Evolutionary conservation across 2,797 vertebrate species (phyloP), one percentile per base, ranked within the genome.

Genomic region (Orestias chungarensis): DNA sequence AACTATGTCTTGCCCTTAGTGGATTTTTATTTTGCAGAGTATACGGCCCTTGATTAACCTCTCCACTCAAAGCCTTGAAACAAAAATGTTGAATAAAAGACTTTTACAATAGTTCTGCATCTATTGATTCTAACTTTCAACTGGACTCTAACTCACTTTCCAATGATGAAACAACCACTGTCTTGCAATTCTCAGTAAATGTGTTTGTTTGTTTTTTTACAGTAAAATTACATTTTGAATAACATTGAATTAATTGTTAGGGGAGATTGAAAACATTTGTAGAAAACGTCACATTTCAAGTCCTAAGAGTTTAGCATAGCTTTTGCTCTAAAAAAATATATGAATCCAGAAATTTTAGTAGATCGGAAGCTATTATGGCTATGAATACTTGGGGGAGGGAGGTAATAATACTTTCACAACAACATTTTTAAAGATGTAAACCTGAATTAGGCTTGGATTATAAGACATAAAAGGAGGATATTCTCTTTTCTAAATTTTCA

Each of bases 31-130:
- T 74, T 81, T 83, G 81, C 90, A 88, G 79, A 92, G 75, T 87
- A 85, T 79, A 78, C 79, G 83, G 68, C 74, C 88, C 87, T 78
- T 77, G 80, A 84, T 87, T 83, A 87, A 83, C 52, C 76, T 85
- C 87, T 68, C 73, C 79, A 67, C 76, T 81, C 70, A 43, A 85
- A 91, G 88, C 82, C 88, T 93, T 90, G 87, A 91, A 91, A 88
- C 85, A 88, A 88, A 62, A 91, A 90, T 86, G 84, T 92, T 86
- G 91, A 95, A 95, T 95, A 94, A 95, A 94, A 89, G 77, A 91
- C 86, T 94, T 94, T 95, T 94, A 93, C 90, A 93, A 70, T 89
- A 92, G 47, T 38, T 12, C 50, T 79, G 50, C 52, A 80, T 86
- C 59, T 74, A 66, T 82, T 84, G 38, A 77, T 79, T 46, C 64